These are phyloP conservation scores for Pseudochirops cupreus DNA, from an alignment of 2,797 vertebrate genomes.

Conservation along the genomic window DNA sequence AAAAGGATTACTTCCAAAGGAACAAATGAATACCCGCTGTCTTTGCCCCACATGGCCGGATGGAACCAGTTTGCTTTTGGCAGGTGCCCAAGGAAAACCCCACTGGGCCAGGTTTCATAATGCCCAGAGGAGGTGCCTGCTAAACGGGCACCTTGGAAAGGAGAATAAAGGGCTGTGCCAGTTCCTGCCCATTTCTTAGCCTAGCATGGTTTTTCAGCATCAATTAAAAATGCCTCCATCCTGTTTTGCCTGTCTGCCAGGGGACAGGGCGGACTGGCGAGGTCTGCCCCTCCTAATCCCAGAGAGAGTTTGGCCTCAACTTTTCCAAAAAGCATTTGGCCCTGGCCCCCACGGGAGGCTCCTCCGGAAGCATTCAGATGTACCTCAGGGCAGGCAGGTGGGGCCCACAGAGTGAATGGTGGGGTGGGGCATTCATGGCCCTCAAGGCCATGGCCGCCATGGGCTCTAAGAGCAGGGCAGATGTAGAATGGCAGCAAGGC, in stretches of 20 bases:
- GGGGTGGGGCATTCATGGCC: slow-evolving; percentile 64
- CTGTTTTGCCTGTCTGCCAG: slow-evolving; percentile 81
- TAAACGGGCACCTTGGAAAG: slow-evolving; percentile 77
- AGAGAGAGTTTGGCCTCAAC: slow-evolving; percentile 69
- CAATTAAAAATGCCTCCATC: slow-evolving; percentile 83
- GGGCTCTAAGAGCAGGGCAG: slow-evolving; percentile 50
- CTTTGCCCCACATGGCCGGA: slow-evolving; percentile 78
- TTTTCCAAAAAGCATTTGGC: slow-evolving; percentile 79
- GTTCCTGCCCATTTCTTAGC: slow-evolving; percentile 79
- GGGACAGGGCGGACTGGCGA: slow-evolving; percentile 71
- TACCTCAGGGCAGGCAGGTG: slow-evolving; percentile 50
- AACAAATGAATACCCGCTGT: slow-evolving; percentile 67
- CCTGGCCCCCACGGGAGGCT: slow-evolving; percentile 73
- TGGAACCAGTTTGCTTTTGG: slow-evolving; percentile 84
- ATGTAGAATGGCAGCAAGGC: slow-evolving; percentile 40
- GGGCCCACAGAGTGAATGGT: slow-evolving; percentile 23
- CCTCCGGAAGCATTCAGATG: slow-evolving; percentile 66
- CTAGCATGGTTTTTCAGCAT: slow-evolving; percentile 76
- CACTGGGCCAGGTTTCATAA: slow-evolving; percentile 81
- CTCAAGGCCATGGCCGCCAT: slow-evolving; percentile 55
- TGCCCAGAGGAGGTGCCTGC: slow-evolving; percentile 79
- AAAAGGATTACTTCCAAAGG: slow-evolving; percentile 78
- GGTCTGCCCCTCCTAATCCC: slow-evolving; percentile 72
- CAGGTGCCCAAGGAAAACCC: slow-evolving; percentile 82
- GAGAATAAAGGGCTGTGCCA: slow-evolving; percentile 72